Conservation (phyloP, 2,797 vertebrate genomes). For the Heterohyrax brucei region DNA sequence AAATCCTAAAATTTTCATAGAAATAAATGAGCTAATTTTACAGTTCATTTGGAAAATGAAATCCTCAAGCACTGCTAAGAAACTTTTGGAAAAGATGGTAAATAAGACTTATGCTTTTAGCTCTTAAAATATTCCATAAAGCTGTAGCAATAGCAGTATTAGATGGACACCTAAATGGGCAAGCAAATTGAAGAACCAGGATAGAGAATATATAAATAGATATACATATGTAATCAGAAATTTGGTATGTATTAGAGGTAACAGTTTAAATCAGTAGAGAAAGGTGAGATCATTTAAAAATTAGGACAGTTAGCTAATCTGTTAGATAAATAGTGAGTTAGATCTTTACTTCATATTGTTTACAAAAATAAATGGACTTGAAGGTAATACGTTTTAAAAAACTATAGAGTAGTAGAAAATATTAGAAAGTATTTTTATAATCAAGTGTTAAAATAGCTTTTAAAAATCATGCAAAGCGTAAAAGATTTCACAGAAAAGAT, state of each 20-base stretch:
- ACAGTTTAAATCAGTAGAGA: neutral
- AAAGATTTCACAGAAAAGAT: slow-evolving; percentile 15
- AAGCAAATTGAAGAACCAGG: neutral
- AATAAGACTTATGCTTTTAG: neutral
- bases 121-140: neutral
- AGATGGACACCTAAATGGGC: neutral
- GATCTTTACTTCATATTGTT: neutral
- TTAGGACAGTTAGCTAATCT: neutral
- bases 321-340: slow-evolving; percentile 1
- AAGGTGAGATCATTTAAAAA: neutral
- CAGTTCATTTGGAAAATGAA: slow-evolving; percentile 54
- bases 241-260: neutral
- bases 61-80: neutral
- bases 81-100: slow-evolving; percentile 38
- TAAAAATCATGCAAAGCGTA: slow-evolving; percentile 37
- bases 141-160: neutral
- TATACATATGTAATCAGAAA: neutral
- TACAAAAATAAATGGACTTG: slow-evolving; percentile 16
- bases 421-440: neutral
- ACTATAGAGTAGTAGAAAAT: neutral
- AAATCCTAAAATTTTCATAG: slow-evolving; percentile 5
- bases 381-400: slow-evolving; percentile 3
- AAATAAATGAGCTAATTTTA: neutral
- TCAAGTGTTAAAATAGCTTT: neutral
- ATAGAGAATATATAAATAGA: neutral